Evolutionary conservation across 2,113 vertebrate species (phyloP).

Genomic region (Fulica atra): DNA sequence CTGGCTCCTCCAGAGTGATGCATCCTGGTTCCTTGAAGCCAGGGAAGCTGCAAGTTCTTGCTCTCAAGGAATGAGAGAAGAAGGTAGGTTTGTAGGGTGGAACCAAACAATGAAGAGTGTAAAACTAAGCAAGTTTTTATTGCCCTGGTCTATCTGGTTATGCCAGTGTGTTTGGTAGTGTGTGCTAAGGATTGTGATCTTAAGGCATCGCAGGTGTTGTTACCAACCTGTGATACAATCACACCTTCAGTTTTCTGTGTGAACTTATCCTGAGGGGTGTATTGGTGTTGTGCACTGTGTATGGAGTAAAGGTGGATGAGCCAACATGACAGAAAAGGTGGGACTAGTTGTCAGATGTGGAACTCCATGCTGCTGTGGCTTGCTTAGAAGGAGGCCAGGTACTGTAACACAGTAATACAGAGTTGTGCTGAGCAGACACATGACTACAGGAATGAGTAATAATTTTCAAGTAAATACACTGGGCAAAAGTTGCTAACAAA

Average conservation of each 20-base stretch:
- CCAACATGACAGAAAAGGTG: not conserved
- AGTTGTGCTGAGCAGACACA: not conserved
- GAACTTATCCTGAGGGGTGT: not conserved
- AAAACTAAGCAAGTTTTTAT: not conserved
- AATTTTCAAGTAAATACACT: not conserved
- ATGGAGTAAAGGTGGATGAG: not conserved
- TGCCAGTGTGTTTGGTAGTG: not conserved
- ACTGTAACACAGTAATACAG: not conserved
- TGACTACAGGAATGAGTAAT: not conserved
- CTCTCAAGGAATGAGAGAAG: not conserved
- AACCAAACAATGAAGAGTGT: not conserved
- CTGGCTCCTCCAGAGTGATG: not conserved
- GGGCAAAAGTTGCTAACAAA: not conserved
- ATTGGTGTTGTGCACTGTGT: not conserved
- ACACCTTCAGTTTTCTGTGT: not conserved
- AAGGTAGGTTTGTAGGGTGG: not conserved
- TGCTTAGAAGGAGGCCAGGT: not conserved
- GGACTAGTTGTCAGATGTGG: not conserved
- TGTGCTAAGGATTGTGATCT: not conserved
- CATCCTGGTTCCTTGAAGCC: not conserved
- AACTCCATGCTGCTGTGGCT: not conserved
- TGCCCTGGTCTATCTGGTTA: not conserved
- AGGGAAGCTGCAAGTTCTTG: not conserved
- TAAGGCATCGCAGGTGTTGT: not conserved
- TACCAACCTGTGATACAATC: not conserved